These are phyloP conservation scores for Aplidium turbinatum DNA, from an alignment of 23 tunicate genomes.

Conservation along the genomic window DNA sequence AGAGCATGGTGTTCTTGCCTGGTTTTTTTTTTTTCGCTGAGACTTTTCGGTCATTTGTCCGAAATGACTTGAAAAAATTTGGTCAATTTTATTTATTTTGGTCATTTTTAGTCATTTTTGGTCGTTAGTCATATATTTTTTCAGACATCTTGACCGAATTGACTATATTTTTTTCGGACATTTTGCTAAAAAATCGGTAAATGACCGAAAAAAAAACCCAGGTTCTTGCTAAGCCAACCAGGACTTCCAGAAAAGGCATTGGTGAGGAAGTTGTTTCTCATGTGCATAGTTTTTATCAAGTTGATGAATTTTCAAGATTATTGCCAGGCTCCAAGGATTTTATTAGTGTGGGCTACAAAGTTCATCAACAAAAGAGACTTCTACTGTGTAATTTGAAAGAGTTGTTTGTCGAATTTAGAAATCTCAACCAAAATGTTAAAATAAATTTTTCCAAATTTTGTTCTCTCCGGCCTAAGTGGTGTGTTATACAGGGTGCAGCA, in stretches of 20 bases:
- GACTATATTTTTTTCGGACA: no score
- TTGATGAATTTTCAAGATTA: slow-evolving; percentile 36
- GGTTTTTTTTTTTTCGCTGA: no score
- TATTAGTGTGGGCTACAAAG: slow-evolving; percentile 23
- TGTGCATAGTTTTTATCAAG: slow-evolving; percentile 22
- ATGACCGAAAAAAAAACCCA: no score
- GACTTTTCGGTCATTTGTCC: no score
- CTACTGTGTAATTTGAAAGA: slow-evolving; percentile 33
- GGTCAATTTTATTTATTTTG: no score
- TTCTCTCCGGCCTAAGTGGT: slow-evolving; percentile 19
- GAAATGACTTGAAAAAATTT: no score
- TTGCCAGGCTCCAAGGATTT: slow-evolving; percentile 31
- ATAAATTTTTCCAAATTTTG: slow-evolving; percentile 24
- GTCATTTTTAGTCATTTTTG: no score
- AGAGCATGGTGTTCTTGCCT: slow-evolving; percentile 20
- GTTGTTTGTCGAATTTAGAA: slow-evolving; percentile 28
- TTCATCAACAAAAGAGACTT: slow-evolving; percentile 26
- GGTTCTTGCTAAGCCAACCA: slow-evolving; percentile 28
- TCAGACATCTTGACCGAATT: no score
- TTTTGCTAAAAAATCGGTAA: no score
- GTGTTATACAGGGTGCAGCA: no score
- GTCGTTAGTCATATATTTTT: no score
- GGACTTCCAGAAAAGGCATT: slow-evolving; percentile 24
- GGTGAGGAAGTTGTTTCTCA: slow-evolving; percentile 17
- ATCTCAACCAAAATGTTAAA: slow-evolving; percentile 6